Evolutionary conservation across 92 coral and sea anemone genomes (phyloP), one percentile per base, ranked within the genome.

Genomic region (Bergia puertoricense): DNA sequence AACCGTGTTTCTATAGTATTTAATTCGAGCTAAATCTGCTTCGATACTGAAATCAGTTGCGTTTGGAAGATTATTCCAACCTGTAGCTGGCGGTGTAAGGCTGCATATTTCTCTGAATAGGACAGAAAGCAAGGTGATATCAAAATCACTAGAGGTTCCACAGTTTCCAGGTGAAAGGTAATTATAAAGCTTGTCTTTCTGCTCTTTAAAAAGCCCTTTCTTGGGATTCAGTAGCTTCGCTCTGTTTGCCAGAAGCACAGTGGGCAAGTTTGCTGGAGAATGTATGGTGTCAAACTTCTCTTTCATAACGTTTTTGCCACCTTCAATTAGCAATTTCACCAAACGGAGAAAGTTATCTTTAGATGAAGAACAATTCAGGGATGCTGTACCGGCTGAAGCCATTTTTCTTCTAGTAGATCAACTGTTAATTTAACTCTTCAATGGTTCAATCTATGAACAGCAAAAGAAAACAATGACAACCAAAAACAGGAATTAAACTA

Each of bases 91-190:
- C 30, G 37, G 72, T 66, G 72, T 66, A 18, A 66, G 72, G 72
- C 72, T 66, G 72, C 72, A 66, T 66, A 66, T 15, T 18, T 66
- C 72, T 66, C 30, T 66, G 20, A 66, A 16, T 6, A 66, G 72
- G 20, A 22, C 30, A 13, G 30, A 66, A 2, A 66, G n/a, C 72
- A 66, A 66, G 23, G n/a, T 66, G n/a, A 66, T 66, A 66, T 66
- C 72, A 66, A 66, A 66, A 66, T 66, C 72, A 30, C 16, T 4
- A 30, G 72, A 66, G 16, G 72, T 66, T 43, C 46, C 89, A 91
- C 0, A 74, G 73, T 40, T 85, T 45, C 69, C 69, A 8, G 69
- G 69, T 14, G 69, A 62, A 16, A 16, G 69, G 69, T 3, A 62
- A 15, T 30, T 30, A 30, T 30, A 30, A 30, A 62, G 69, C 11